Evolutionary conservation across 23 tunicate species (phyloP).

Genomic region (Trididemnum clinides): DNA sequence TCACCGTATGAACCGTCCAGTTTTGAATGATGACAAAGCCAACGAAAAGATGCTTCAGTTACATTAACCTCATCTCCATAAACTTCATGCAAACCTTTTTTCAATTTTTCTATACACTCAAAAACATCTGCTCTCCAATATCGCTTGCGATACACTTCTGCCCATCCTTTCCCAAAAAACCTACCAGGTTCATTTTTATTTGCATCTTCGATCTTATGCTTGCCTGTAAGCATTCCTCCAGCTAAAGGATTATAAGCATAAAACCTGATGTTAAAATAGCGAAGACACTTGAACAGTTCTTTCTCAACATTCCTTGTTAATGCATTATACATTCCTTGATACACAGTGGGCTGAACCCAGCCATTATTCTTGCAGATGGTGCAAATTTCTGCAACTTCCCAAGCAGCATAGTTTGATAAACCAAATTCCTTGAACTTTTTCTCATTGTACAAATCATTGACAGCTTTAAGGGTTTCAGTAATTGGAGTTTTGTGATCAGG

Average conservation of each 20-base stretch:
- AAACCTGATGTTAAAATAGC: constrained; percentile 65
- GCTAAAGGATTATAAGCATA: constrained; percentile 87
- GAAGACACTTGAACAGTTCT: constrained; percentile 83
- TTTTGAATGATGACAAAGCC: constrained; percentile 89
- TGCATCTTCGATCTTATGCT: constrained; percentile 83
- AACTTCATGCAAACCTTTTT: constrained; percentile 16
- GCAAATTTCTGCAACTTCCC: constrained; percentile 84
- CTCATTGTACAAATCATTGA: constrained; percentile 65
- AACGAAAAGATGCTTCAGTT: constrained; percentile 81
- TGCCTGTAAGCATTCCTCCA: constrained; percentile 94
- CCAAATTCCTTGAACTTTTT: constrained; percentile 91
- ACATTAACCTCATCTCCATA: constrained; percentile 70
- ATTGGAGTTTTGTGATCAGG: constrained; percentile 93
- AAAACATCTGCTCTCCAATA: constrained; percentile 83
- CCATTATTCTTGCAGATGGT: constrained; percentile 78
- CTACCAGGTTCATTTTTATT: constrained; percentile 74
- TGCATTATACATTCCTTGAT: constrained; percentile 93
- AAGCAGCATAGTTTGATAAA: constrained; percentile 85
- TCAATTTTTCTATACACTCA: constrained; percentile 62
- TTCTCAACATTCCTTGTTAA: constrained; percentile 85
- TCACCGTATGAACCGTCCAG: constrained; percentile 69
- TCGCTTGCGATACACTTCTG: constrained; percentile 40
- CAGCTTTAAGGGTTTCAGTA: constrained; percentile 68
- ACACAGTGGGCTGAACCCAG: constrained; percentile 86
- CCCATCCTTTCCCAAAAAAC: constrained; percentile 75